These are phyloP conservation scores for Hydriomena furcata DNA, from an alignment of 2,888 invertebrate species.

Conservation along the genomic window DNA sequence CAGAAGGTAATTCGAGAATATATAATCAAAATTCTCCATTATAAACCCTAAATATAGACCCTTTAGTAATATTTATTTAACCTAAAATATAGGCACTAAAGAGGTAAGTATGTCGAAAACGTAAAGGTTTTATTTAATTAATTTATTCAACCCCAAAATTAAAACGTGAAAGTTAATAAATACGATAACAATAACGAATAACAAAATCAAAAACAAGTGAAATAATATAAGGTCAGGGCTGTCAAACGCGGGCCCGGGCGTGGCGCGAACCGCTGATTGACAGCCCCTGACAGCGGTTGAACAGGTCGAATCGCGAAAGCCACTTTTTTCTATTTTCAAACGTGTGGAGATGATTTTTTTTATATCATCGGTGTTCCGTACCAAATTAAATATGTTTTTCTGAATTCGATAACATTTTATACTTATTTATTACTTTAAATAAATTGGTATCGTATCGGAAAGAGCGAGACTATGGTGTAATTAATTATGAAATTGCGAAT, in stretches of 20 bases:
- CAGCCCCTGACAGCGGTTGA: slow-evolving; percentile 75
- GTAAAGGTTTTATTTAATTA: background rate
- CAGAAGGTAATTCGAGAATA: too few species aligned
- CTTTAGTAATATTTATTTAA: too few species aligned
- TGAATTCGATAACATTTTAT: too few species aligned
- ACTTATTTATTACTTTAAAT: too few species aligned
- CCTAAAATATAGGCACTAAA: too few species aligned
- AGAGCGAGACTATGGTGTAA: too few species aligned
- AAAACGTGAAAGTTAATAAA: slow-evolving; percentile 35
- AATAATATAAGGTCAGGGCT: slow-evolving; percentile 35
- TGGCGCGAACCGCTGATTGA: slow-evolving; percentile 60
- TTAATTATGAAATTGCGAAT: slow-evolving; percentile 1
- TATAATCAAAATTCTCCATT: too few species aligned
- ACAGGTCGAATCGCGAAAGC: slow-evolving; percentile 79
- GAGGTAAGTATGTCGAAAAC: too few species aligned
- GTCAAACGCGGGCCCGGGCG: slow-evolving; percentile 37
- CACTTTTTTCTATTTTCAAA: slow-evolving; percentile 48
- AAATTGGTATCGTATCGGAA: too few species aligned
- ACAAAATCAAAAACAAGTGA: slow-evolving; percentile 34
- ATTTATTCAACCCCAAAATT: slow-evolving; percentile 1
- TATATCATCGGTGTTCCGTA: slow-evolving; percentile 50
- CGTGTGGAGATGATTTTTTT: slow-evolving; percentile 38
- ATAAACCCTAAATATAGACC: too few species aligned
- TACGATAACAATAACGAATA: slow-evolving; percentile 37
- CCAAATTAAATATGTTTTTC: background rate